Evolutionary conservation across 1,140 invertebrate species (phyloP).

Genomic region (Coptotermes formosanus): DNA sequence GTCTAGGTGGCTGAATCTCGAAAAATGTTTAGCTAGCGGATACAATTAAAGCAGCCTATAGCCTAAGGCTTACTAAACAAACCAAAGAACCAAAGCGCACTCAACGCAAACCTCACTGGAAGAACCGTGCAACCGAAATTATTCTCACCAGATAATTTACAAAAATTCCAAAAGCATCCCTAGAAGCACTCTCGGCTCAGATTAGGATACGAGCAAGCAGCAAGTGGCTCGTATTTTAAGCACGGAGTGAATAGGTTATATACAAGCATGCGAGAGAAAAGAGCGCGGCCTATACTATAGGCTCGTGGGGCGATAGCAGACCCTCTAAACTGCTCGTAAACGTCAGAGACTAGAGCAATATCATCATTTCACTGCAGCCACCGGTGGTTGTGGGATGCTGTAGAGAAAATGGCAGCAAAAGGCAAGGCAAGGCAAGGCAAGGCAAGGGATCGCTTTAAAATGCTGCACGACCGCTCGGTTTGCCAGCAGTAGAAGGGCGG

Average conservation of each 20-base stretch:
- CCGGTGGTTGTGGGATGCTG: conserved; percentile 1
- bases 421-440: background rate
- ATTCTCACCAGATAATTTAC: background rate
- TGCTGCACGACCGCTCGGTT: background rate
- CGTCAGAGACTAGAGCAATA: conserved; percentile 26
- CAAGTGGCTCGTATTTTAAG: conserved; percentile 30
- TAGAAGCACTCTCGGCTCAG: background rate
- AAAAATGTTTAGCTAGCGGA: too few species aligned
- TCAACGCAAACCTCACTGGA: too few species aligned
- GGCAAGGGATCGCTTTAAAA: conserved; percentile 9
- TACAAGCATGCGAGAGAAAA: background rate
- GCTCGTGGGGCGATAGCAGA: background rate
- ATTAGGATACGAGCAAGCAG: background rate
- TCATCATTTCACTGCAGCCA: conserved; percentile 25
- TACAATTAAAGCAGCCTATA: too few species aligned
- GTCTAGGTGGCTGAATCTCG: too few species aligned
- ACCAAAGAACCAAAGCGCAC: too few species aligned
- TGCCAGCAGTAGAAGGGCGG: background rate
- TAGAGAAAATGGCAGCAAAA: background rate
- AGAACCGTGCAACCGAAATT: background rate
- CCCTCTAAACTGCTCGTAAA: conserved; percentile 29
- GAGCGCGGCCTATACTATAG: background rate
- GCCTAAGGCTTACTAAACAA: too few species aligned
- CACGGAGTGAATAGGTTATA: background rate
- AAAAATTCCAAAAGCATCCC: background rate